A percentile compares a stretch with the other conserved stretches of the same genome.
These are phyloP conservation scores for Icerya purchasi DNA, from an alignment of 2,888 invertebrate genomes.

Conservation along the genomic window DNA sequence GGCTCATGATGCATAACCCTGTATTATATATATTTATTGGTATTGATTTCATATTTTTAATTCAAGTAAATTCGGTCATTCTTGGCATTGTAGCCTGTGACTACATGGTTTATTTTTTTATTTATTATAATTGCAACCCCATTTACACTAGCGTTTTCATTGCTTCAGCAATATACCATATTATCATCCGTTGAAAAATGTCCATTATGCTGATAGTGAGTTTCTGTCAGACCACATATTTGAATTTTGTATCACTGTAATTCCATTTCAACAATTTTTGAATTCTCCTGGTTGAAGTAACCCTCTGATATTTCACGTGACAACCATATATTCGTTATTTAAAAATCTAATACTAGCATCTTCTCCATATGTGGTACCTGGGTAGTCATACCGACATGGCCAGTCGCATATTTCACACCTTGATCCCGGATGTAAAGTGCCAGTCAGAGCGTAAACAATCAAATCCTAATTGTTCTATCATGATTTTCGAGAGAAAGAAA, in stretches of 20 bases:
- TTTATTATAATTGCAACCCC: not conserved
- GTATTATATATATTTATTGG: no score
- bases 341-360: not conserved
- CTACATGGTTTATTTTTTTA: not conserved
- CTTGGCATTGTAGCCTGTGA: not conserved
- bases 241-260: not conserved
- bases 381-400: not conserved
- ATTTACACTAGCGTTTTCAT: not conserved
- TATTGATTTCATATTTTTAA: no score
- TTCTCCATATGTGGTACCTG: not conserved
- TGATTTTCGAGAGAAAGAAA: no score
- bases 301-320: not conserved
- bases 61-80: not conserved
- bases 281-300: not conserved
- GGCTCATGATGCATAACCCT: no score
- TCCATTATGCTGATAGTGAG: not conserved
- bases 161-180: not conserved
- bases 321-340: not conserved
- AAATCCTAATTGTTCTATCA: not conserved
- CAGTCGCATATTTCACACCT: not conserved
- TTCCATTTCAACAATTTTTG: not conserved
- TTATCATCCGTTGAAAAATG: not conserved
- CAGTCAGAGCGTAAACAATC: not conserved
- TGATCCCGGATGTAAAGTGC: not conserved
- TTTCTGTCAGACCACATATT: not conserved